Evolutionary conservation across 2,113 vertebrate species (phyloP), one percentile per base, ranked within the genome.

Genomic region (Chaetops frenatus): DNA sequence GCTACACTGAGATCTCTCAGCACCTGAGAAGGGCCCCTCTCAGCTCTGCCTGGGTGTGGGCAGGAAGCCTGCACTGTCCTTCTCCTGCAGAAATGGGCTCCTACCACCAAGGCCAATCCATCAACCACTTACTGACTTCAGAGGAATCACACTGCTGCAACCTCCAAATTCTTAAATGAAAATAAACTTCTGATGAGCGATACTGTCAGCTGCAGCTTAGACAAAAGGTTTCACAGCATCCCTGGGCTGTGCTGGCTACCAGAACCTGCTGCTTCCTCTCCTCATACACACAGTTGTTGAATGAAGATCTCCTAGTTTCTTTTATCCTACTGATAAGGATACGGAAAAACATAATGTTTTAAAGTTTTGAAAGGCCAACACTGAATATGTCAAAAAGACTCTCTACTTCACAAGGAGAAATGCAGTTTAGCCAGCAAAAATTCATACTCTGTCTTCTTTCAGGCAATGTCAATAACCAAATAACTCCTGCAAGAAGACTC

Each of bases 341-440:
- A 72, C 42, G 53, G 31, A 50, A 93, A 85, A n/a, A 57, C 29
- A 67, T 14, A 54, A 42, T 21, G 31, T 62, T 96, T 86, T 88
- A 33, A 92, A 88, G 53, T 88, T 92, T 62, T 85, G 17, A 92
- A 95, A 92, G 61, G 73, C n/a, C 80, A 93, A 27, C 29, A 73
- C 0, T 61, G 47, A 87, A 57, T 20, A 91, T 6, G 6, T 80
- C 54, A 90, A 93, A 86, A 93, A 84, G 50, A 82, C 11, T 21
- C 6, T n/a, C 64, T 76, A 83, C 66, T 93, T 47, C 44, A 78
- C 67, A 93, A 67, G 56, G 76, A 74, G 72, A 96, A 91, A 89
- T 15, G 53, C 38, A 90, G 47, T 67, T 87, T 70, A 81, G 28
- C 28, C 42, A 94, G 81, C 66, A 81, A 92, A 94, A 93, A 64